phyloP scores from a whole-genome alignment of 2,797 vertebrate genomes.

The Micromesistius poutassou region DNA sequence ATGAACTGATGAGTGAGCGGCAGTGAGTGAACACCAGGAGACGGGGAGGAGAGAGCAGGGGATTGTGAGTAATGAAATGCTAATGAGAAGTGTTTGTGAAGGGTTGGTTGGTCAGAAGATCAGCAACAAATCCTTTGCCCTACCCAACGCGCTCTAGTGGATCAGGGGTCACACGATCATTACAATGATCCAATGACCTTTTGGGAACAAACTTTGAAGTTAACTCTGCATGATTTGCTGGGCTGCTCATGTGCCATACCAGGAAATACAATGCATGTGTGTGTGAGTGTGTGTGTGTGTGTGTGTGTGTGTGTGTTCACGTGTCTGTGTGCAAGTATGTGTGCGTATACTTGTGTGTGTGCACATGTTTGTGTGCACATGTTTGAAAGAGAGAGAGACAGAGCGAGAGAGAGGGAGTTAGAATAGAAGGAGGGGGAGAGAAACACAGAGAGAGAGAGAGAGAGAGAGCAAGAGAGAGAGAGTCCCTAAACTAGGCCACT shows the following conservation, averaged over 20 bases:
- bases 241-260: slow-evolving; percentile 33
- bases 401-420: too few species aligned
- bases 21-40: slow-evolving; percentile 21
- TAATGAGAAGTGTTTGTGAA: slow-evolving; percentile 51
- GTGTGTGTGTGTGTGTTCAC: too few species aligned
- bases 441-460: slow-evolving; percentile 22
- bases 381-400: too few species aligned
- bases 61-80: slow-evolving; percentile 35
- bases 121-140: slow-evolving; percentile 8
- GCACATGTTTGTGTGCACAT: too few species aligned
- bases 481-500: slow-evolving; percentile 68
- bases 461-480: slow-evolving; percentile 38
- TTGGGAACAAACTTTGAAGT: slow-evolving; percentile 60
- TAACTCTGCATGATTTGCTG: slow-evolving; percentile 64
- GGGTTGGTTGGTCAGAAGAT: slow-evolving; percentile 28
- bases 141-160: slow-evolving; percentile 30
- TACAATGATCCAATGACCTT: slow-evolving; percentile 56
- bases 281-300: too few species aligned
- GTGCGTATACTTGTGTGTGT: too few species aligned
- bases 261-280: too few species aligned
- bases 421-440: neutral
- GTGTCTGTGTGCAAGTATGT: too few species aligned
- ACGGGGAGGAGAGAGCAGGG: slow-evolving; percentile 25
- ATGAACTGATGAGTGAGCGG: neutral
- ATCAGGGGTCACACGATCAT: slow-evolving; percentile 49